These are phyloP conservation scores for Gambusia holbrooki DNA, from an alignment of 2,113 vertebrate species.

Conservation along the genomic window DNA sequence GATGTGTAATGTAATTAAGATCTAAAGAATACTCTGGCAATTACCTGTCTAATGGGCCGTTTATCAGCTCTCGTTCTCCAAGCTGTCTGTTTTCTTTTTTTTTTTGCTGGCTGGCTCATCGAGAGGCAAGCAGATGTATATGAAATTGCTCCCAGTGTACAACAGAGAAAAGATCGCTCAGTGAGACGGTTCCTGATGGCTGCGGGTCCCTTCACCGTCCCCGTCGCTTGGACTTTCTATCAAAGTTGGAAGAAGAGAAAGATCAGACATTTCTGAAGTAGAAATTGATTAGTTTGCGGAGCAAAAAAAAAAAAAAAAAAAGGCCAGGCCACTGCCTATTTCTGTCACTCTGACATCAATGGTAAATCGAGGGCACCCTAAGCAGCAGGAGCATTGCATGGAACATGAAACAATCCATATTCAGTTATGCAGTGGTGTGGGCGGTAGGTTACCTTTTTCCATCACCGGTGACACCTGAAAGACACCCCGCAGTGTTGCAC, in stretches of 20 bases:
- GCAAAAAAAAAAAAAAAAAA: neutral
- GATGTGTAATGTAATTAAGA: conserved; percentile 81
- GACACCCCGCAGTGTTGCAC: conserved; percentile 57
- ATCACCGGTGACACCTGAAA: conserved; percentile 68
- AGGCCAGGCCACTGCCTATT: conserved; percentile 33
- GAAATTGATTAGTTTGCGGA: conserved; percentile 29
- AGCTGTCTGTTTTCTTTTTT: conserved; percentile 57
- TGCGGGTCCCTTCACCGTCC: neutral
- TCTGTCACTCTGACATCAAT: conserved; percentile 50
- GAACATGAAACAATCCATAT: conserved; percentile 66
- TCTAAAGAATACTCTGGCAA: conserved; percentile 80
- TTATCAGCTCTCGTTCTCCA: conserved; percentile 73
- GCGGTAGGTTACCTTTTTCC: conserved; percentile 47
- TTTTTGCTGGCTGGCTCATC: conserved; percentile 57
- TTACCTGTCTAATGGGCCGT: conserved; percentile 81
- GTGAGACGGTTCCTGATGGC: conserved; percentile 23
- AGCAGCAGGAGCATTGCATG: conserved; percentile 44
- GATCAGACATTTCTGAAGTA: conserved; percentile 21
- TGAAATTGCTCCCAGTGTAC: conserved; percentile 51
- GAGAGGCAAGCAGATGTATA: conserved; percentile 56
- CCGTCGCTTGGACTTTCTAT: conserved; percentile 5
- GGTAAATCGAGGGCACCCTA: conserved; percentile 39
- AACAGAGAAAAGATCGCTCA: conserved; percentile 25
- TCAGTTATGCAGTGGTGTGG: conserved; percentile 55
- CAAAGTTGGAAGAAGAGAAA: conserved; percentile 35